A percentile compares a stretch with the other conserved stretches of the same genome.
Evolutionary conservation across 2,888 invertebrate genomes (phyloP).

Genomic region (Ectemnius continuus): DNA sequence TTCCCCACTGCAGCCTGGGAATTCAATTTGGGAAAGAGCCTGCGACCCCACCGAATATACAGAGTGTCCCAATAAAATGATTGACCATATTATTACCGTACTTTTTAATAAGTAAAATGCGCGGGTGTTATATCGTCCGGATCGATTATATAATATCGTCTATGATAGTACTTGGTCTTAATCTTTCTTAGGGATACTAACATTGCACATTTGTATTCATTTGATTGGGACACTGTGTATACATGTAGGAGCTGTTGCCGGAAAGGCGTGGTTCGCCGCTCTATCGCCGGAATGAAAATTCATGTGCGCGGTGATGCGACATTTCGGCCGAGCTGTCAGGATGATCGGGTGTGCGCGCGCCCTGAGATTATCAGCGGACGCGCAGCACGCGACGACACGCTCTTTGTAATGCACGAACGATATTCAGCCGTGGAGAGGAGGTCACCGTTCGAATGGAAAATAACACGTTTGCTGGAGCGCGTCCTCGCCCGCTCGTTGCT

Average conservation of each 20-base stretch:
- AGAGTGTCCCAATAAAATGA: too few relatives aligned
- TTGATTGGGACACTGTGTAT: too few relatives aligned
- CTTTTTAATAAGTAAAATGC: too few relatives aligned
- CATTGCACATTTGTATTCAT: too few relatives aligned
- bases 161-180: too few relatives aligned
- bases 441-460: background rate
- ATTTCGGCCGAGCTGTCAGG: background rate
- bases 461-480: background rate
- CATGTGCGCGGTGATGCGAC: conserved; percentile 7
- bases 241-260: background rate
- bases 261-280: conserved; percentile 5
- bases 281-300: background rate
- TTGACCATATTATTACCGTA: too few relatives aligned
- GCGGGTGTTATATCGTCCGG: too few relatives aligned
- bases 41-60: background rate
- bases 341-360: background rate
- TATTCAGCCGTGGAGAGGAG: background rate
- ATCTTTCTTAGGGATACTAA: too few relatives aligned
- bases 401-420: conserved; percentile 5
- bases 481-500: too few relatives aligned
- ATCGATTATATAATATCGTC: too few relatives aligned
- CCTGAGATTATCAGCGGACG: background rate
- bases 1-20: background rate
- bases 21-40: conserved; percentile 7
- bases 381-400: background rate